These are phyloP conservation scores for Perdita meconis DNA, from an alignment of 2,888 invertebrate species.

Conservation along the genomic window DNA sequence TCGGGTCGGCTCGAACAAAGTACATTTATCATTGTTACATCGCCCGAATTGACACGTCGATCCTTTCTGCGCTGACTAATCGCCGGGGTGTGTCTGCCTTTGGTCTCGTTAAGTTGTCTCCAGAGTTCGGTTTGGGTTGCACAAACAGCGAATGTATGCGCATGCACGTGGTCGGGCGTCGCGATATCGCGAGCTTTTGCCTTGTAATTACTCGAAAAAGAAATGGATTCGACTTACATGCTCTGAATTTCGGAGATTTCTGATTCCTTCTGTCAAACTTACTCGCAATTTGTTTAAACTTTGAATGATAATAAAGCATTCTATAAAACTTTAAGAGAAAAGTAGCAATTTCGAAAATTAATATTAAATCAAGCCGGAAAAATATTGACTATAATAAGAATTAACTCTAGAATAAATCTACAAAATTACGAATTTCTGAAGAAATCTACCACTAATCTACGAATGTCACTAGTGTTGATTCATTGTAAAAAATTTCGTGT, in stretches of 20 bases:
- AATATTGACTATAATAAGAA: no score
- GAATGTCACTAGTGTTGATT: no score
- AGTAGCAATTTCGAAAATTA: no score
- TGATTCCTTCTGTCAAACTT: background rate
- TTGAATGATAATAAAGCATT: background rate
- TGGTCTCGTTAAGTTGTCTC: conserved; percentile 51
- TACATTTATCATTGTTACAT: conserved; percentile 59
- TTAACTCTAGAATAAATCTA: no score
- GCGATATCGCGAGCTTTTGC: conserved; percentile 44
- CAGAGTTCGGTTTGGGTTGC: conserved; percentile 24
- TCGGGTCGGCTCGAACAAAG: conserved; percentile 6
- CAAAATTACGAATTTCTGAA: no score
- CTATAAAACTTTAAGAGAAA: no score
- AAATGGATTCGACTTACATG: conserved; percentile 11
- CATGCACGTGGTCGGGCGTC: conserved; percentile 26
- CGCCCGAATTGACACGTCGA: conserved; percentile 54
- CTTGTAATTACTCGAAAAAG: conserved; percentile 26
- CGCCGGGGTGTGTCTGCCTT: conserved; percentile 55
- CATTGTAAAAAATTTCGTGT: no score
- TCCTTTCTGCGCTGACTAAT: conserved; percentile 61
- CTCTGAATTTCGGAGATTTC: conserved; percentile 5
- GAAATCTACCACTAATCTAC: no score
- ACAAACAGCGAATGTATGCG: conserved; percentile 24
- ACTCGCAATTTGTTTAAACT: background rate
- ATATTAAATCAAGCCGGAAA: no score